phyloP scores from a whole-genome alignment of 2,113 vertebrate genomes.

The Paraplagusia blochii region DNA sequence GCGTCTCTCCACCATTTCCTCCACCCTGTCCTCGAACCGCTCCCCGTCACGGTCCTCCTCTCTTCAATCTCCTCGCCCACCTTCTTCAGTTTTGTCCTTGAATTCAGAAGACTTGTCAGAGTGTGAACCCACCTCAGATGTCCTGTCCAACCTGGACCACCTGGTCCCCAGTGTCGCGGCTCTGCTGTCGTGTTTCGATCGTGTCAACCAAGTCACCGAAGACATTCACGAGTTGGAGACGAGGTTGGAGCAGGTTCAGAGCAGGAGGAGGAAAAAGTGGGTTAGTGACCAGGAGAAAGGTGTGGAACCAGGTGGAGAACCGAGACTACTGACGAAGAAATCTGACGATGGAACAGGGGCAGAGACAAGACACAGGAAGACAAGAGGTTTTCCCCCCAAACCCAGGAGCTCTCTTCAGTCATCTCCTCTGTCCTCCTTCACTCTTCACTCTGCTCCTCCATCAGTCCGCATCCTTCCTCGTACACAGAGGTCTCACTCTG shows the following conservation, averaged over 20 bases:
- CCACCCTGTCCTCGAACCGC: constrained; percentile 12
- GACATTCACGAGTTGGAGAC: constrained; percentile 71
- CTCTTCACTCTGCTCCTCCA: constrained; percentile 7
- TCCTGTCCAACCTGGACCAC: constrained; percentile 64
- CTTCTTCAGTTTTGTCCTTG: constrained; percentile 59
- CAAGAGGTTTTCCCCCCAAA: constrained; percentile 18
- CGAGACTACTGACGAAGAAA: constrained; percentile 15
- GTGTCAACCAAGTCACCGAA: constrained; percentile 67
- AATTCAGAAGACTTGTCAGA: constrained; percentile 60
- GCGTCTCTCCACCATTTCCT: constrained; percentile 45
- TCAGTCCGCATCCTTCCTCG: constrained; percentile 16
- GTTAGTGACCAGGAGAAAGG: constrained; percentile 1
- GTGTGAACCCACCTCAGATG: constrained; percentile 43
- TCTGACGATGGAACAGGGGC: background rate
- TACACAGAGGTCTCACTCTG: constrained; percentile 57
- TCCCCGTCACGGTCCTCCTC: constrained; percentile 24
- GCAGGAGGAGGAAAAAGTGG: constrained; percentile 46
- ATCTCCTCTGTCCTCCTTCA: constrained; percentile 14
- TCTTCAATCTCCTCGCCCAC: constrained; percentile 55
- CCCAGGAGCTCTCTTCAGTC: constrained; percentile 23
- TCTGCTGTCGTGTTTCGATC: constrained; percentile 72
- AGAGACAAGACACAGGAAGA: constrained; percentile 31
- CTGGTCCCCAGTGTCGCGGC: constrained; percentile 62
- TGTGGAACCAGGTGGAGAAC: background rate
- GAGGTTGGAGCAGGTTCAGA: constrained; percentile 58